Conservation (phyloP, 2,113 vertebrate species). For the Lophius piscatorius region DNA sequence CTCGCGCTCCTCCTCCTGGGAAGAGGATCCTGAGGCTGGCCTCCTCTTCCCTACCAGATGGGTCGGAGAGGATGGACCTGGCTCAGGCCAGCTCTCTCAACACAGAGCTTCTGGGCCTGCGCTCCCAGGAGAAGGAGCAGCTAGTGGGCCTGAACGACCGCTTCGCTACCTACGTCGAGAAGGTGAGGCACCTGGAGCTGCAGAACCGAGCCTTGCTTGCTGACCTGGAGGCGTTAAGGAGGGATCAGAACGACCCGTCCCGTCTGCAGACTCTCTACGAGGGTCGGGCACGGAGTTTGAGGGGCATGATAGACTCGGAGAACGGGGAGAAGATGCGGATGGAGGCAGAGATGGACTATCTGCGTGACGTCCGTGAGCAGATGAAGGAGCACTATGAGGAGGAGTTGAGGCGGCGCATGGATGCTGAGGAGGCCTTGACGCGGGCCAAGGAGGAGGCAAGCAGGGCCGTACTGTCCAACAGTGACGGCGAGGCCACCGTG, state of each 20-base stretch:
- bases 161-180: conserved; percentile 85
- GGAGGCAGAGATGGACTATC: conserved; percentile 76
- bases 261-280: conserved; percentile 79
- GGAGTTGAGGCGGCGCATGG: conserved; percentile 64
- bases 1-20: conserved; percentile 59
- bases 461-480: conserved; percentile 70
- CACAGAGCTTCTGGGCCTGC: conserved; percentile 81
- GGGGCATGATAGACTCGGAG: conserved; percentile 79
- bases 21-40: conserved; percentile 61
- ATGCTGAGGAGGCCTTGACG: conserved; percentile 75
- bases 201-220: conserved; percentile 79
- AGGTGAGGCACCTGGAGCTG: conserved; percentile 83
- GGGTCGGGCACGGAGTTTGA: conserved; percentile 77
- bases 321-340: conserved; percentile 75
- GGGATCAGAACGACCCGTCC: conserved; percentile 75
- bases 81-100: conserved; percentile 76
- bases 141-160: conserved; percentile 85
- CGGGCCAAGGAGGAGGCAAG: conserved; percentile 73
- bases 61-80: conserved; percentile 72
- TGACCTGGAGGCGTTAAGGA: conserved; percentile 77
- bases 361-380: conserved; percentile 69
- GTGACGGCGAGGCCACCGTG: conserved; percentile 78
- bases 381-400: conserved; percentile 78
- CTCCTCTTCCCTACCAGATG: conserved; percentile 45
- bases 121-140: conserved; percentile 83